A percentile compares a stretch with the other conserved stretches of the same genome.
phyloP scores from a whole-genome alignment of 2,888 invertebrate genomes.

The Dascillus cervinus region DNA sequence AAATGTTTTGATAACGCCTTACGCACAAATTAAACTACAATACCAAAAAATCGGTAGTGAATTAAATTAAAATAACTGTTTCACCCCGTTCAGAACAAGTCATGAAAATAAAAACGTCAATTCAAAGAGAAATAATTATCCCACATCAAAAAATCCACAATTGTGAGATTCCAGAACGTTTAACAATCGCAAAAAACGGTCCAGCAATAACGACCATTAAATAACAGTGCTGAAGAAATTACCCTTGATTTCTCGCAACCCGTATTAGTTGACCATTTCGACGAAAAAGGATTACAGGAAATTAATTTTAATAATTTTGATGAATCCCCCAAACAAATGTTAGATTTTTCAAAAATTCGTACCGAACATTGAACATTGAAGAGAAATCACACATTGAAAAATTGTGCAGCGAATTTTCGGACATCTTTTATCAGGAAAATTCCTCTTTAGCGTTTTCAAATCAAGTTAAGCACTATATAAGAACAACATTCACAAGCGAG shows the following conservation, averaged over 20 bases:
- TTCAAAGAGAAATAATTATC: slow-evolving; percentile 14
- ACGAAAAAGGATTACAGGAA: slow-evolving; percentile 3
- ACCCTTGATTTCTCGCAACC: slow-evolving; percentile 8
- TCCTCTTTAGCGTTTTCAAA: slow-evolving; percentile 15
- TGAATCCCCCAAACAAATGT: slow-evolving; percentile 2
- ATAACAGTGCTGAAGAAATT: not conserved
- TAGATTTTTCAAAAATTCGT: slow-evolving; percentile 7
- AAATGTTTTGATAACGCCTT: too few species aligned
- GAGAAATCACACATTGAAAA: slow-evolving; percentile 11
- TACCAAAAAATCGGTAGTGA: too few species aligned
- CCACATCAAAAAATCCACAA: slow-evolving; percentile 11
- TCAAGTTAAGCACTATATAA: slow-evolving; percentile 20
- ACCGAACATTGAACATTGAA: slow-evolving; percentile 16
- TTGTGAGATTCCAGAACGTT: slow-evolving; percentile 12
- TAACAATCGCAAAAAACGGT: slow-evolving; percentile 9
- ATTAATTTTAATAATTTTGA: slow-evolving; percentile 4
- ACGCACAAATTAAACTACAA: too few species aligned
- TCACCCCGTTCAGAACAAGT: too few species aligned
- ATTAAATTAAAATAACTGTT: too few species aligned
- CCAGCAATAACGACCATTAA: slow-evolving; percentile 9
- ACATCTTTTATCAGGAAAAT: slow-evolving; percentile 14
- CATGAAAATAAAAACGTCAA: not conserved
- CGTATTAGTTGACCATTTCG: slow-evolving; percentile 8
- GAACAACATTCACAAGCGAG: slow-evolving; percentile 19
- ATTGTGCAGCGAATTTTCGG: slow-evolving; percentile 11